These are phyloP conservation scores for Pogonocherus hispidulus DNA, from an alignment of 2,888 invertebrate species.

Conservation along the genomic window DNA sequence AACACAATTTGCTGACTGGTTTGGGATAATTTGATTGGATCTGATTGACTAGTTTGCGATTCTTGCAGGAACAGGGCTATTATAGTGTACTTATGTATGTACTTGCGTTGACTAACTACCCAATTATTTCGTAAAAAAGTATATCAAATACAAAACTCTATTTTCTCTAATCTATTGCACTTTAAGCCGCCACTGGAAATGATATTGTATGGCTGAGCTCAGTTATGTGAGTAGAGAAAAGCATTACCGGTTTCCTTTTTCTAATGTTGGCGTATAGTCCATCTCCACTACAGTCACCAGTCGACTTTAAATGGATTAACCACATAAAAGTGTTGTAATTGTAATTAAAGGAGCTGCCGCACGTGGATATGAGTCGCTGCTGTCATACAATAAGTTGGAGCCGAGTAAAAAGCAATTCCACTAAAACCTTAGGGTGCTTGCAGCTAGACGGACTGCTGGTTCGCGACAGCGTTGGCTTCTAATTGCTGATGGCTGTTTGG, in stretches of 20 bases:
- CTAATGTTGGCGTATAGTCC: conserved; percentile 43
- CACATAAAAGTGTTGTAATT: conserved; percentile 65
- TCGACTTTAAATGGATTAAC: conserved; percentile 64
- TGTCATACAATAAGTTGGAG: conserved; percentile 61
- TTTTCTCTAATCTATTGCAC: not conserved
- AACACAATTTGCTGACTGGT: too few species aligned
- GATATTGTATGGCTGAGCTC: conserved; percentile 15
- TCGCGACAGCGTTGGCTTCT: conserved; percentile 58
- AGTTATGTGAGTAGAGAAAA: conserved; percentile 19
- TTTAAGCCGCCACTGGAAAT: not conserved
- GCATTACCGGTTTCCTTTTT: conserved; percentile 20
- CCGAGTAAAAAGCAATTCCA: conserved; percentile 64
- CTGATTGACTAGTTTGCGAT: too few species aligned
- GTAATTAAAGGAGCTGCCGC: conserved; percentile 64
- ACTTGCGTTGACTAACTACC: too few species aligned
- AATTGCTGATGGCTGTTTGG: conserved; percentile 58
- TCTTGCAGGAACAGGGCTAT: too few species aligned
- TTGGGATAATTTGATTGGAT: too few species aligned
- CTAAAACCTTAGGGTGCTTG: conserved; percentile 57
- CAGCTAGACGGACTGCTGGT: conserved; percentile 24
- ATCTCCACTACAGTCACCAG: conserved; percentile 51
- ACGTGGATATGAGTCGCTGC: conserved; percentile 48
- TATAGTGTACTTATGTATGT: too few species aligned
- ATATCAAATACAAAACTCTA: too few species aligned
- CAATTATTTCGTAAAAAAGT: too few species aligned